Conservation (phyloP, 1,140 invertebrate species). For the Drosophila bipectinata region DNA sequence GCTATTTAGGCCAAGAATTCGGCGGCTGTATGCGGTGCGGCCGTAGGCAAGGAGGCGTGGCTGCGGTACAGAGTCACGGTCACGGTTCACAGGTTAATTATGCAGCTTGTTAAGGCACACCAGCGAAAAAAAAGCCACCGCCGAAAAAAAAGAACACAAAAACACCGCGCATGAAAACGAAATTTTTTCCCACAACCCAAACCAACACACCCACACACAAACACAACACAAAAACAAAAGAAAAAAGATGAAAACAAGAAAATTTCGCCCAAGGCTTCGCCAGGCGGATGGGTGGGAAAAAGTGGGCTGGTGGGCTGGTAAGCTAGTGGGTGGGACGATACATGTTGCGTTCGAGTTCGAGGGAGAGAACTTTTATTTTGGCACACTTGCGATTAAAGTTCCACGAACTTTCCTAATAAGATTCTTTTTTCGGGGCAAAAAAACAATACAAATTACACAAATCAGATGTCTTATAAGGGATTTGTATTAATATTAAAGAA, state of each 20-base stretch:
- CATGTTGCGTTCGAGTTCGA: constrained; percentile 44
- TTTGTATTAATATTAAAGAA: no score
- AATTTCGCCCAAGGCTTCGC: constrained; percentile 12
- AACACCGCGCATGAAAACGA: neutral
- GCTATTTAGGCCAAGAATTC: no score
- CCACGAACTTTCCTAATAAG: constrained; percentile 32
- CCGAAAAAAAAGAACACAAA: neutral
- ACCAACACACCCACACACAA: no score
- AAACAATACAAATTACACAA: constrained; percentile 1
- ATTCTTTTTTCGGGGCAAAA: neutral
- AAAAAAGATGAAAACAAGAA: constrained; percentile 31
- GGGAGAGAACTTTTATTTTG: constrained; percentile 22
- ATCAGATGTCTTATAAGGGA: neutral
- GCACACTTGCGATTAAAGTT: constrained; percentile 3
- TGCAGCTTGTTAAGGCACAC: constrained; percentile 46
- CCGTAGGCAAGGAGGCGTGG: constrained; percentile 3
- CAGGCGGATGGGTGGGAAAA: neutral
- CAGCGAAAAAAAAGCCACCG: constrained; percentile 6
- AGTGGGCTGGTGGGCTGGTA: neutral
- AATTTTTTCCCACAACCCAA: constrained; percentile 4
- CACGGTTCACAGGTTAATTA: constrained; percentile 50
- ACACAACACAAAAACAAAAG: neutral
- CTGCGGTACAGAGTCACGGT: constrained; percentile 25
- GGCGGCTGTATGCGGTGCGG: constrained; percentile 6
- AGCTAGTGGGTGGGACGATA: neutral